Evolutionary conservation across 2,888 invertebrate species (phyloP).

Genomic region (Agrenia bidenticulata): DNA sequence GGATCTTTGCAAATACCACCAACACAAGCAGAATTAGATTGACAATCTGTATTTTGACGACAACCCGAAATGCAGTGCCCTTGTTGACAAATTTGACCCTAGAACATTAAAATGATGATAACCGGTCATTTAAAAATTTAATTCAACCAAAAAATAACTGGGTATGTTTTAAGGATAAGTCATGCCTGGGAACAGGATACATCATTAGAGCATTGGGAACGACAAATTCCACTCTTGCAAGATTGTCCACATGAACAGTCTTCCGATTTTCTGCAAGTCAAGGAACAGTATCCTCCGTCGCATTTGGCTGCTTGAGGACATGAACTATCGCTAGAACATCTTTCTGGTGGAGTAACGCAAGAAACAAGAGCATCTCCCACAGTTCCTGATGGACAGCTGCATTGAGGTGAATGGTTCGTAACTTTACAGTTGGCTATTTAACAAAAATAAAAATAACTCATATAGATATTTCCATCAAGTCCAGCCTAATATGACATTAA

Average conservation of each 20-base stretch:
- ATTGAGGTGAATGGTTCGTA: conserved; percentile 70
- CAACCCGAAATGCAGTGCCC: conserved; percentile 73
- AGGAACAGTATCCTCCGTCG: conserved; percentile 69
- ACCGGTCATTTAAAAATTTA: neutral
- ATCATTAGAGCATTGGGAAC: conserved; percentile 68
- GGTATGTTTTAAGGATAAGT: too few species aligned
- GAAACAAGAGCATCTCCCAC: conserved; percentile 78
- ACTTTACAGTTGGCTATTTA: conserved; percentile 72
- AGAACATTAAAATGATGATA: neutral
- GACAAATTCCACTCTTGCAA: conserved; percentile 72
- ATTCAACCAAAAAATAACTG: neutral
- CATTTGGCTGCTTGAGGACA: conserved; percentile 65
- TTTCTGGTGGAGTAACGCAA: conserved; percentile 70
- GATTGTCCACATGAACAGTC: conserved; percentile 81
- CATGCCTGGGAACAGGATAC: conserved; percentile 64
- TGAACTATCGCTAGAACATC: conserved; percentile 59
- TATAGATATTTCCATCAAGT: too few species aligned
- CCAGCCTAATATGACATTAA: too few species aligned
- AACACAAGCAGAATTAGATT: conserved; percentile 72
- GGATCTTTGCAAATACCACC: conserved; percentile 66
- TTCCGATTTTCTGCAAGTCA: conserved; percentile 65
- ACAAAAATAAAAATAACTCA: too few species aligned
- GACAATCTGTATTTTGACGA: conserved; percentile 74
- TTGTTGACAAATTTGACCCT: conserved; percentile 39
- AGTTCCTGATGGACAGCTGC: conserved; percentile 78